Evolutionary conservation across 2,113 vertebrate species (phyloP).

Genomic region (Phalacrocorax pelagicus): DNA sequence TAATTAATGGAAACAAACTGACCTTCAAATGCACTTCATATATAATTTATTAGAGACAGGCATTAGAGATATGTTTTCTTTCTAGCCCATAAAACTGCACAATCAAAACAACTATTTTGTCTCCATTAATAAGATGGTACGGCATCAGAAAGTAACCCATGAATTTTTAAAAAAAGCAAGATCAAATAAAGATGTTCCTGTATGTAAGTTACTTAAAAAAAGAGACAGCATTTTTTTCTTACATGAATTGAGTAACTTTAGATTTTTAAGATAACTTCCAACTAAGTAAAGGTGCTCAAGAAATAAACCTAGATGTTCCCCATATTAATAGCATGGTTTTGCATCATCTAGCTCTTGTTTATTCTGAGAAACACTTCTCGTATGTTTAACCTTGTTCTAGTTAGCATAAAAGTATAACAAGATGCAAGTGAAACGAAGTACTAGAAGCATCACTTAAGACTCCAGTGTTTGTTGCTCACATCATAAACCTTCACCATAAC

Average conservation of each 20-base stretch:
- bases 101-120: neutral
- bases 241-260: neutral
- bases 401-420: neutral
- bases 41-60: neutral
- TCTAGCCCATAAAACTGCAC: neutral
- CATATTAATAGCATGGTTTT: neutral
- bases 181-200: neutral
- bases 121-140: neutral
- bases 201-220: neutral
- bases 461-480: neutral
- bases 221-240: neutral
- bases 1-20: neutral
- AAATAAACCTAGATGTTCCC: neutral
- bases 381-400: neutral
- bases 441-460: neutral
- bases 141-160: neutral
- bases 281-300: neutral
- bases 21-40: neutral
- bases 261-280: neutral
- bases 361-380: neutral
- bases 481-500: neutral
- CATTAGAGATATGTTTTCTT: neutral
- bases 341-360: neutral
- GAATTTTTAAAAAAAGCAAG: neutral
- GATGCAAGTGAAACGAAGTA: neutral